Evolutionary conservation across 2,888 invertebrate species (phyloP), one percentile per base, ranked within the genome.

Genomic region (Pterobdella sp.): DNA sequence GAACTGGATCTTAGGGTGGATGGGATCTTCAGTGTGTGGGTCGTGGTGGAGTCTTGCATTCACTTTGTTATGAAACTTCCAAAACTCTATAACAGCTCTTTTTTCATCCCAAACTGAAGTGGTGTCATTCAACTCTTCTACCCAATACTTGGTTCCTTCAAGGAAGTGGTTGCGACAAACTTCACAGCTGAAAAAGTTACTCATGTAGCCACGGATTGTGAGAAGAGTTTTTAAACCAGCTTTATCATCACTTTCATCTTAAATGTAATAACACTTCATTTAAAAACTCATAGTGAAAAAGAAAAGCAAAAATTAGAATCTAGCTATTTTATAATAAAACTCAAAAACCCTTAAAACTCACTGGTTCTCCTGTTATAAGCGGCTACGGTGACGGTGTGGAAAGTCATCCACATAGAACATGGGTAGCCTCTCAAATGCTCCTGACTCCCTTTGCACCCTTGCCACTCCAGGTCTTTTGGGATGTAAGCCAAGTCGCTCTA

Each of bases 331-430:
- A n/a, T n/a, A n/a, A n/a, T n/a, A n/a, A n/a, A n/a, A n/a, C n/a
- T n/a, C n/a, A n/a, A n/a, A n/a, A n/a, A n/a, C n/a, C n/a, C n/a
- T n/a, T n/a, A n/a, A n/a, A n/a, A n/a, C n/a, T n/a, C n/a, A n/a
- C 76, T 79, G 56, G 81, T 79, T 72, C 82, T 80, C 74, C 81
- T 82, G 52, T 82, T 80, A 74, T 85, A 84, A 18, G 91, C 90
- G 81, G 89, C 89, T 0, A 94, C 91, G 0, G 93, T 92, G 74
- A 98, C 84, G 52, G 90, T 91, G 81, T 98, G 98, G 82, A 95
- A 97, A 78, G 94, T 85, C 32, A 89, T 90, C 98, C 98, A 98
- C 49, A 98, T 85, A 0, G 94, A 91, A 84, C 98, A 98, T 0
- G 94, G 91, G 82, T 92, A 97, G 18, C 95, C 94, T 69, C 96